Conservation (phyloP, 2,113 vertebrate species). For the Ptilonorhynchus violaceus region DNA sequence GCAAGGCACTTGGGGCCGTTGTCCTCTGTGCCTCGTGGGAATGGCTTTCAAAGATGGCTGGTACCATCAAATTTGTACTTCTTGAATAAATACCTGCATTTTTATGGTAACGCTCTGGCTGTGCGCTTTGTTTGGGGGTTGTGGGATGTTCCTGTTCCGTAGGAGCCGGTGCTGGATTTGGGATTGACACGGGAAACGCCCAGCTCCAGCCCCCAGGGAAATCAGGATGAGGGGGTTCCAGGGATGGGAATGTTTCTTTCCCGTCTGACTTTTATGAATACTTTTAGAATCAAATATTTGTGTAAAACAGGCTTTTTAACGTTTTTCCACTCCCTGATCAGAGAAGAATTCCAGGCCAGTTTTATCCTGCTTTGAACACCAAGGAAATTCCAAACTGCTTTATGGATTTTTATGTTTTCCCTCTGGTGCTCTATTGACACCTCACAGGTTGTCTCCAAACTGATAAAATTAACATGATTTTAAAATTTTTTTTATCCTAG, state of each 20-base stretch:
- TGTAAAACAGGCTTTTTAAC: background rate
- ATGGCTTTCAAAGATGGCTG: slow-evolving; percentile 73
- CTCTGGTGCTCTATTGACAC: background rate
- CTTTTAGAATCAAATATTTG: background rate
- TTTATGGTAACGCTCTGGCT: slow-evolving; percentile 53
- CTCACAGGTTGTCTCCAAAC: background rate
- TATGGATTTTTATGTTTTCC: background rate
- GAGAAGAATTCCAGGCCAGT: background rate
- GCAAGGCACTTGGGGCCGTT: slow-evolving; percentile 28
- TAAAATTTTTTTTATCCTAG: background rate
- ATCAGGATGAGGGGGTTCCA: background rate
- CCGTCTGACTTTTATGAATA: background rate
- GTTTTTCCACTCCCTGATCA: background rate
- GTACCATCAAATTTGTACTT: slow-evolving; percentile 75
- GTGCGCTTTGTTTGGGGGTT: background rate
- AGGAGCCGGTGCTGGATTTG: background rate
- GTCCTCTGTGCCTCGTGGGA: slow-evolving; percentile 68
- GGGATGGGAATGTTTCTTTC: accelerated
- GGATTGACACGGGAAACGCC: background rate
- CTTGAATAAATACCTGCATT: slow-evolving; percentile 73
- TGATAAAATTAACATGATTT: background rate
- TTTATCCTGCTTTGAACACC: background rate
- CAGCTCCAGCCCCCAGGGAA: background rate
- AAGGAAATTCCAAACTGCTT: background rate
- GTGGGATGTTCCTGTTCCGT: accelerated